A percentile compares a stretch with the other conserved stretches of the same genome.
Conservation (phyloP, 2,113 vertebrate species). For the Chionis minor region DNA sequence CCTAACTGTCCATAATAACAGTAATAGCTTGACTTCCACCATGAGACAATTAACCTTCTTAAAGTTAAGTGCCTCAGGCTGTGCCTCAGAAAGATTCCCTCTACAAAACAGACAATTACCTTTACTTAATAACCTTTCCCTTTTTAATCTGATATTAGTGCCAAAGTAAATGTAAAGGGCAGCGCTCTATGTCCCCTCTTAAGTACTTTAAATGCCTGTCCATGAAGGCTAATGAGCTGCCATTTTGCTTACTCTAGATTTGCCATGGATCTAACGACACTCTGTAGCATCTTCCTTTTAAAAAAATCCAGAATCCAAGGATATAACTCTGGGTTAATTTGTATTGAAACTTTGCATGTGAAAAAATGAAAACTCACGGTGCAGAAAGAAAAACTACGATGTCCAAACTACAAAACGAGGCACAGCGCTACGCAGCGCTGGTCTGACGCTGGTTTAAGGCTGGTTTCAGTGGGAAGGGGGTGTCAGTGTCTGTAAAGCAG, state of each 20-base stretch:
- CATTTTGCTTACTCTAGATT: conserved; percentile 55
- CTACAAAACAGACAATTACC: conserved; percentile 63
- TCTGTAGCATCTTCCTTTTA: not conserved
- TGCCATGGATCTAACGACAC: not conserved
- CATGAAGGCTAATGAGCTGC: conserved; percentile 62
- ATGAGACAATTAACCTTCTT: conserved; percentile 69
- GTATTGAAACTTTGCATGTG: not conserved
- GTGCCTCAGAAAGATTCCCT: conserved; percentile 64
- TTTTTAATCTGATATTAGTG: conserved; percentile 51
- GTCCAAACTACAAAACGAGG: not conserved
- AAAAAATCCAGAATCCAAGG: not conserved
- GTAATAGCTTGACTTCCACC: conserved; percentile 63
- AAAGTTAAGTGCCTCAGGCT: conserved; percentile 58
- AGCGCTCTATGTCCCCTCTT: not conserved
- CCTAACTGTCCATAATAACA: conserved; percentile 52
- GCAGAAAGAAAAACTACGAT: not conserved
- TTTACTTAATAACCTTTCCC: conserved; percentile 62
- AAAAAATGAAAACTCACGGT: not conserved
- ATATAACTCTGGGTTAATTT: not conserved
- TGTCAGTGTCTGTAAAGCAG: not conserved
- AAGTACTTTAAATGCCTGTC: conserved; percentile 26
- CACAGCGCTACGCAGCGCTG: not conserved
- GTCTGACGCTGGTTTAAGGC: not conserved
- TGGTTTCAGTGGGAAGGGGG: not conserved
- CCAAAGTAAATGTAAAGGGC: conserved; percentile 49